Evolutionary conservation across 2,797 vertebrate species (phyloP).

Genomic region (Ctenopoma kingsleyae): DNA sequence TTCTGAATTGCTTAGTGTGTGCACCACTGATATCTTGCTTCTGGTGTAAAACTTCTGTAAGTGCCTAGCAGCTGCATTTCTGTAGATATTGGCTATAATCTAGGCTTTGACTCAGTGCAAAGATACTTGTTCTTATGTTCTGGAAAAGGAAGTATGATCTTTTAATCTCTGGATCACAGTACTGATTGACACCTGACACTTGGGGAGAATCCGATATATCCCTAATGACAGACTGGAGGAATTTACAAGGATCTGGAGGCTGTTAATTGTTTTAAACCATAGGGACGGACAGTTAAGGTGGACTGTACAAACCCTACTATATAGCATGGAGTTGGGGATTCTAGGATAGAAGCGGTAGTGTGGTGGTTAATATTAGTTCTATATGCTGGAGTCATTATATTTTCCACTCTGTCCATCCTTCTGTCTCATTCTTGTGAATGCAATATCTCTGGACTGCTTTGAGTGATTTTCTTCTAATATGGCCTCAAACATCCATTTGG

Average conservation of each 20-base stretch:
- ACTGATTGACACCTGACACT: not conserved
- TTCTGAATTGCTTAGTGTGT: too few relatives aligned
- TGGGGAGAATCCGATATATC: not conserved
- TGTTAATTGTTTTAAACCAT: not conserved
- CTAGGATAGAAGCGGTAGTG: too few relatives aligned
- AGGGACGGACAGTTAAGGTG: too few relatives aligned
- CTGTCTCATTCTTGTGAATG: too few relatives aligned
- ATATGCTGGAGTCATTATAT: too few relatives aligned
- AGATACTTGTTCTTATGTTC: not conserved
- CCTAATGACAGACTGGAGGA: constrained; percentile 1
- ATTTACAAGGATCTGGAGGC: not conserved
- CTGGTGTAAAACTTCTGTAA: not conserved
- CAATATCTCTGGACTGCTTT: too few relatives aligned
- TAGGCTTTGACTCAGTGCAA: not conserved
- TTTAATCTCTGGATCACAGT: constrained; percentile 7
- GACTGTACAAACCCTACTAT: too few relatives aligned
- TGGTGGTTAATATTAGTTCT: too few relatives aligned
- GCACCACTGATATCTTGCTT: not conserved
- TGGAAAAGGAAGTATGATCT: not conserved
- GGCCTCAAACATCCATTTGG: too few relatives aligned
- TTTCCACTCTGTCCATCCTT: too few relatives aligned
- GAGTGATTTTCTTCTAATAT: too few relatives aligned
- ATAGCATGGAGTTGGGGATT: too few relatives aligned
- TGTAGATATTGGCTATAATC: not conserved
- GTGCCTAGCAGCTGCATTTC: not conserved